phyloP scores from a whole-genome alignment of 92 coral and sea anemone genomes.

The Epizoanthus illoricatus region DNA sequence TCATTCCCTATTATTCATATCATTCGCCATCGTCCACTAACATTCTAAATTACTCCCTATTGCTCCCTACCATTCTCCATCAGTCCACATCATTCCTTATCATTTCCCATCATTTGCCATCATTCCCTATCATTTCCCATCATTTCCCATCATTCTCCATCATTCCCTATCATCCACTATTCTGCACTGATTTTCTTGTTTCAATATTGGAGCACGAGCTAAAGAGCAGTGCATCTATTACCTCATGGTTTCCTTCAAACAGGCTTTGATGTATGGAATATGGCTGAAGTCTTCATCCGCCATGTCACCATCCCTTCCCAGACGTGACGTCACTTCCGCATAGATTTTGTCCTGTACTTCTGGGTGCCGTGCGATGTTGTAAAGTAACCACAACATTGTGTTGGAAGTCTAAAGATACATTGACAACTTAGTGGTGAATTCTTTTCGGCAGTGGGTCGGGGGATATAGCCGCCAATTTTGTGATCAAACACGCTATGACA shows the following conservation, averaged over 20 bases:
- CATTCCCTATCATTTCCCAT: too few relatives aligned
- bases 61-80: too few relatives aligned
- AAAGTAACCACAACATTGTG: constrained; percentile 63
- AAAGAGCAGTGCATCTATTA: not conserved
- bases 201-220: not conserved
- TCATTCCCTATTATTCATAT: too few relatives aligned
- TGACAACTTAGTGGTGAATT: not conserved
- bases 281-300: constrained; percentile 49
- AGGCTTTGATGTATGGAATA: constrained; percentile 65
- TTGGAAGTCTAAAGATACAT: constrained; percentile 45
- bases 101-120: too few relatives aligned
- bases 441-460: not conserved
- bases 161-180: too few relatives aligned
- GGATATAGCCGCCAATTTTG: too few relatives aligned
- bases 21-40: too few relatives aligned
- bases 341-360: constrained; percentile 63
- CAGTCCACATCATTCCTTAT: too few relatives aligned
- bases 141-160: too few relatives aligned
- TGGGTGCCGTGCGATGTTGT: constrained; percentile 60
- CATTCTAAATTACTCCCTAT: too few relatives aligned
- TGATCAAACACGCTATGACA: too few relatives aligned
- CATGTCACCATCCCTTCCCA: constrained; percentile 60
- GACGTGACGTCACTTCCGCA: constrained; percentile 46
- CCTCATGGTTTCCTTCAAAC: constrained; percentile 74
- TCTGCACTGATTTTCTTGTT: too few relatives aligned